phyloP scores from a whole-genome alignment of 2,888 invertebrate genomes.

The Prosapia bicincta region DNA sequence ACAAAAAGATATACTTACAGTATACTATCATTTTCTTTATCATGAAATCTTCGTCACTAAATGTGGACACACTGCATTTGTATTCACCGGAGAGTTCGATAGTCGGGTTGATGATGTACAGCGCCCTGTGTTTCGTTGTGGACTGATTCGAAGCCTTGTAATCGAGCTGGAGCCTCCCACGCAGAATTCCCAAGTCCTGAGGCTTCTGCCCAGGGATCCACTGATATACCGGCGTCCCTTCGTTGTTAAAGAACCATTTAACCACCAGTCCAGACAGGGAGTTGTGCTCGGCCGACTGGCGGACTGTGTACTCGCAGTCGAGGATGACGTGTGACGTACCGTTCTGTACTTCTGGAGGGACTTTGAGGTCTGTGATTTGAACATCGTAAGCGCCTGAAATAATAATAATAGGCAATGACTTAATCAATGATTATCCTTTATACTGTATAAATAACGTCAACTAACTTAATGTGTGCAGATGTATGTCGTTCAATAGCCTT shows the following conservation, averaged over 20 bases:
- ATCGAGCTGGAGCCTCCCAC: constrained; percentile 57
- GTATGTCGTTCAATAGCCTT: too few species aligned
- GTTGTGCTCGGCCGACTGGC: constrained; percentile 50
- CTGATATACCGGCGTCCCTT: constrained; percentile 66
- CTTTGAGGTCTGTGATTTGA: constrained; percentile 57
- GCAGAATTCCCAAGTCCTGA: constrained; percentile 58
- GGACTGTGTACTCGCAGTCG: constrained; percentile 67
- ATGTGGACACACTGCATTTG: constrained; percentile 69
- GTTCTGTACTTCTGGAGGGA: constrained; percentile 58
- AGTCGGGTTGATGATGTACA: constrained; percentile 63
- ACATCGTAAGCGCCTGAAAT: constrained; percentile 57
- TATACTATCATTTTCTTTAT: constrained; percentile 63
- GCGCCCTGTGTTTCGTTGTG: constrained; percentile 65
- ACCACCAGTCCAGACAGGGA: constrained; percentile 62
- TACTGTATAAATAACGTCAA: too few species aligned
- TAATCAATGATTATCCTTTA: too few species aligned
- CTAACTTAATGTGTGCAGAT: too few species aligned
- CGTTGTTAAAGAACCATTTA: constrained; percentile 70
- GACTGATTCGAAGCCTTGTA: constrained; percentile 64
- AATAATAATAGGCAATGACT: too few species aligned
- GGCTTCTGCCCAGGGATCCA: constrained; percentile 70
- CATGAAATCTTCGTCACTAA: constrained; percentile 62
- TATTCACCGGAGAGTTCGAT: constrained; percentile 70
- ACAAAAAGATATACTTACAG: too few species aligned
- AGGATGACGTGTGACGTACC: constrained; percentile 57